Percentiles rank a stretch among this genome's conserved stretches.
Conservation (phyloP, 2,113 vertebrate species). For the Vimba vimba region DNA sequence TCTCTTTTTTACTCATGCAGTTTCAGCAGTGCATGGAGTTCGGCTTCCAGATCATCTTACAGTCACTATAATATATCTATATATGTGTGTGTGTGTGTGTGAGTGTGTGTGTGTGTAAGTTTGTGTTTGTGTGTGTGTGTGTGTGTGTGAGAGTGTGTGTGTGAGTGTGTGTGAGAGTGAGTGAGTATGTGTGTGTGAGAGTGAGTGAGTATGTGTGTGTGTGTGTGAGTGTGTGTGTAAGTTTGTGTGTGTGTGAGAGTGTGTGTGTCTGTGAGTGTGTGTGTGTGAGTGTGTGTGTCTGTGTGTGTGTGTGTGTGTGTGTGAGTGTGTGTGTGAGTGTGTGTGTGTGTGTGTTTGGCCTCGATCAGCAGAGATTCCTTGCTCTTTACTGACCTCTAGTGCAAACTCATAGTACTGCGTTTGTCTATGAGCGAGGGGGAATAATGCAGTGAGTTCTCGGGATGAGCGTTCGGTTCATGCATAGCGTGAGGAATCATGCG, state of each 20-base stretch:
- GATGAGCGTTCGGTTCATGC: background rate
- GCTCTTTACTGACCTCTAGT: slow-evolving; percentile 53
- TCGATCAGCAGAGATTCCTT: slow-evolving; percentile 7
- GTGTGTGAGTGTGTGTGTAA: too few species aligned
- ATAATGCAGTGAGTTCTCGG: background rate
- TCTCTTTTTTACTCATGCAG: slow-evolving; percentile 42
- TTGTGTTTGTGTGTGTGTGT: too few species aligned
- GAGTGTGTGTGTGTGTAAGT: background rate
- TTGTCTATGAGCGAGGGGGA: background rate
- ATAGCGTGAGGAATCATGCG: slow-evolving; percentile 3
- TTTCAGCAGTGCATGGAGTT: slow-evolving; percentile 14
- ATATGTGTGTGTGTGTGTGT: background rate
- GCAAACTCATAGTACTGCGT: slow-evolving; percentile 43
- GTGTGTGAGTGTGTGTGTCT: too few species aligned
- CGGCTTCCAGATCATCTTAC: background rate
- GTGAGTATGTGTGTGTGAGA: too few species aligned
- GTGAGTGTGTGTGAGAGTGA: too few species aligned
- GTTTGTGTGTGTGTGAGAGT: too few species aligned
- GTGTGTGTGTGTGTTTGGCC: background rate
- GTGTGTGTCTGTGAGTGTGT: too few species aligned
- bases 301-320: too few species aligned
- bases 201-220: too few species aligned
- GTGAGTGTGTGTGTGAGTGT: too few species aligned
- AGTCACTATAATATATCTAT: background rate
- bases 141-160: too few species aligned